Evolutionary conservation across 2,113 vertebrate species (phyloP).

Genomic region (Delphinapterus leucas): DNA sequence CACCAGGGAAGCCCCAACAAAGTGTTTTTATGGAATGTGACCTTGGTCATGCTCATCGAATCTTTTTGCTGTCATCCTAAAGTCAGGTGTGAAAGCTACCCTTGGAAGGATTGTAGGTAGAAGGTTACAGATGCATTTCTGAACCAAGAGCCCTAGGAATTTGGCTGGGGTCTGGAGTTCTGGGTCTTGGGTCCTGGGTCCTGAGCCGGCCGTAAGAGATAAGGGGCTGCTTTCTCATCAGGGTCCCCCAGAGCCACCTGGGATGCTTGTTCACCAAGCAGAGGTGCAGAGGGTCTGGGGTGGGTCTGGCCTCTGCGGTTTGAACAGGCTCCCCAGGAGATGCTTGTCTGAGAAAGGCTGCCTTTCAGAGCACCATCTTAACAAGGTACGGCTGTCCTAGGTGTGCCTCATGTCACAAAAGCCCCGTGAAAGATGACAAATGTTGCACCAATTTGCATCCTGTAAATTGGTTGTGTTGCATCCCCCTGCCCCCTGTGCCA

Average conservation of each 20-base stretch:
- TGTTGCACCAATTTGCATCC: background rate
- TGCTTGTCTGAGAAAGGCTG: background rate
- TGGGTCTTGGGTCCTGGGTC: background rate
- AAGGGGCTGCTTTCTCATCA: background rate
- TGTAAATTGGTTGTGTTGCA: background rate
- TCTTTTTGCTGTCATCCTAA: background rate
- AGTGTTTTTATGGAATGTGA: background rate
- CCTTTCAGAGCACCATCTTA: background rate
- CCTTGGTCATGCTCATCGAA: too few species aligned
- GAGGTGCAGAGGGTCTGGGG: background rate
- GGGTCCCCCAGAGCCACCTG: background rate
- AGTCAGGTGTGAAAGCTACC: background rate
- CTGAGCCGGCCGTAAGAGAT: background rate
- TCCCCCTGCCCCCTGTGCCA: background rate
- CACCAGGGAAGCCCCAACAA: background rate
- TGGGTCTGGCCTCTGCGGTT: background rate
- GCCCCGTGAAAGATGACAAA: background rate
- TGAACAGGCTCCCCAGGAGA: background rate
- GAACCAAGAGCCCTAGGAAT: background rate
- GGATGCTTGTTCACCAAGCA: background rate
- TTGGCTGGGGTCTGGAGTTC: background rate
- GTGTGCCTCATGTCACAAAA: background rate
- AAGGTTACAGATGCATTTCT: background rate
- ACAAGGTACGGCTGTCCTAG: background rate
- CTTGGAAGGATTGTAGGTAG: background rate